Conservation (phyloP, 2,888 invertebrate species). For the Patella depressa region DNA sequence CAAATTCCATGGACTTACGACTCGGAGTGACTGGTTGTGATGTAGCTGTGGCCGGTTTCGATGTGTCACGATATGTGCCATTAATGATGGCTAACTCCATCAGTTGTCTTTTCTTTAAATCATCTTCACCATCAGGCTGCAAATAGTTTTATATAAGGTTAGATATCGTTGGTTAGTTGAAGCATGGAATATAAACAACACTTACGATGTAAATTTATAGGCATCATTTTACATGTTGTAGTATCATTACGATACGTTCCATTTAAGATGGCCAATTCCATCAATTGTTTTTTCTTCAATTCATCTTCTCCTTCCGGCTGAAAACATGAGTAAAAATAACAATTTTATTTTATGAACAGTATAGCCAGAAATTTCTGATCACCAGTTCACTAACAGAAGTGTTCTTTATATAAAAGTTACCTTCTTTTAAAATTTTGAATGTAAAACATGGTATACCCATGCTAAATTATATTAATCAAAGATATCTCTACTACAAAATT, state of each 20-base stretch:
- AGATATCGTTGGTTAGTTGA: background rate
- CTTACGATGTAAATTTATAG: slow-evolving; percentile 55
- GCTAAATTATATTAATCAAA: too few relatives aligned
- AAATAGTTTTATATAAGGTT: slow-evolving; percentile 28
- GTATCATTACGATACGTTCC: slow-evolving; percentile 93
- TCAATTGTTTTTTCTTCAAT: slow-evolving; percentile 98
- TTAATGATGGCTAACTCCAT: slow-evolving; percentile 99
- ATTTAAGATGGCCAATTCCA: slow-evolving; percentile 99
- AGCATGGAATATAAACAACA: slow-evolving; percentile 30
- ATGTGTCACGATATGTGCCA: slow-evolving; percentile 85
- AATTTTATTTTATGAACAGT: background rate
- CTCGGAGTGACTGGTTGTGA: slow-evolving; percentile 52
- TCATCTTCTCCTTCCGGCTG: slow-evolving; percentile 99
- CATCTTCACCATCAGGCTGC: slow-evolving; percentile 99
- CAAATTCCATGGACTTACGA: slow-evolving; percentile 56
- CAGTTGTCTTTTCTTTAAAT: slow-evolving; percentile 98
- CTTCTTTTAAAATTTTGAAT: too few relatives aligned
- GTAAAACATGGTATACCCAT: too few relatives aligned
- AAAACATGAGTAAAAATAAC: slow-evolving; percentile 39
- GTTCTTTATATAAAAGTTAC: too few relatives aligned
- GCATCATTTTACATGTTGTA: slow-evolving; percentile 49
- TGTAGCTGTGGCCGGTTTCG: slow-evolving; percentile 56
- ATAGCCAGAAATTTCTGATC: too few relatives aligned
- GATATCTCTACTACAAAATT: too few relatives aligned
- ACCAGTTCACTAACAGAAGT: too few relatives aligned